Evolutionary conservation across 1,140 invertebrate species (phyloP).

Genomic region (Trinorchestia longiramus): DNA sequence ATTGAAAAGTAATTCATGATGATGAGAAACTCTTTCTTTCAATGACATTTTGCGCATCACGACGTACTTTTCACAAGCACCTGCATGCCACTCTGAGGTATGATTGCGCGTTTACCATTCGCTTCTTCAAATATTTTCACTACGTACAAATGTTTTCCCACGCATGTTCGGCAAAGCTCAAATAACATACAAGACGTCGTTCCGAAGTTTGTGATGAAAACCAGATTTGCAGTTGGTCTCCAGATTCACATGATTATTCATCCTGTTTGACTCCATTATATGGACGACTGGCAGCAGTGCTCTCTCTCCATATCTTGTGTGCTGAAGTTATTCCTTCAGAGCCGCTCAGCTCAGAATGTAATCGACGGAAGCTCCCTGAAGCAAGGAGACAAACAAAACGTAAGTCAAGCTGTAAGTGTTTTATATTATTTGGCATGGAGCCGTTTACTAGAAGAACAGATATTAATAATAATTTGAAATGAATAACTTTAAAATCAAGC

Average conservation of each 20-base stretch:
- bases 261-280: not conserved
- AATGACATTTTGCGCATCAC: not conserved
- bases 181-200: not conserved
- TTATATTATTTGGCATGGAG: not conserved
- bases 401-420: not conserved
- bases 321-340: no score
- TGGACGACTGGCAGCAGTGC: not conserved
- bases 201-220: not conserved
- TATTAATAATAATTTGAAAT: no score
- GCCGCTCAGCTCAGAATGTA: not conserved
- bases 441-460: no score
- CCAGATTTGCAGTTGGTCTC: not conserved
- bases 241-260: not conserved
- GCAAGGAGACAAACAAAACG: not conserved
- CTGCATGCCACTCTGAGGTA: no score
- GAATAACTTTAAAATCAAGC: no score
- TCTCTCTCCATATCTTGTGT: no score
- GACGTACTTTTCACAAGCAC: no score
- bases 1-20: not conserved
- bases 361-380: not conserved
- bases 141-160: not conserved
- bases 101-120: not conserved
- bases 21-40: not conserved
- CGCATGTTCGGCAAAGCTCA: not conserved
- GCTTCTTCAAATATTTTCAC: not conserved